Evolutionary conservation across 1,140 invertebrate species (phyloP), one percentile per base, ranked within the genome.

Genomic region (Frieseomelitta varia): DNA sequence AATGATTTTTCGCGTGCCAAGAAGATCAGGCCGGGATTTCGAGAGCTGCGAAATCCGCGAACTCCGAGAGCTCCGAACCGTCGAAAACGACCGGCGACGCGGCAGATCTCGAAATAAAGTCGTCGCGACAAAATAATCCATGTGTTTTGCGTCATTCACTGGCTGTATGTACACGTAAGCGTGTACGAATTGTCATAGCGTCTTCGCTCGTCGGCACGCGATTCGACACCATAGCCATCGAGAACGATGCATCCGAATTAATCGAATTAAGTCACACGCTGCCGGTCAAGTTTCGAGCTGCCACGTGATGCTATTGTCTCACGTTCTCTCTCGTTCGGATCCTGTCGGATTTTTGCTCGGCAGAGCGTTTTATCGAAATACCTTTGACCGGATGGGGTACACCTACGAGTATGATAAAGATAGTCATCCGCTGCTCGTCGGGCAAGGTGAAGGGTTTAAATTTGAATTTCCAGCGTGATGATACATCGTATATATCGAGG

Each of bases 81-180:
- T 51, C 30, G 53, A 58, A n/a, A 75, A 39, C 69, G 82, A 6
- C 39, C 39, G 39, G 39, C 39, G 39, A 80, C 68, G 69, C 27
- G 67, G 47, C 77, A 17, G 27, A 63, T 88, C 91, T 92, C 87
- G 86, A 92, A 92, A 92, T 93, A 93, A 93, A 93, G 76, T 91
- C 82, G 85, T 81, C 77, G 88, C 91, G 88, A 92, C 91, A 86
- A 93, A 92, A 93, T 93, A 91, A 92, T 92, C 89, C 86, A 79
- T 82, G 84, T 89, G 89, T 89, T 92, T 91, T 93, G 89, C 92
- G 92, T 93, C 91, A 93, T 92, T 92, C 87, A 90, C 81, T 80
- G 85, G 85, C 79, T 67, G 72, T 61, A 19, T 34, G 39, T 72
- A 53, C 34, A n/a, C 30, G 27, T 10, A 21, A 24, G 17, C 63